A percentile compares a stretch with the other conserved stretches of the same genome.
Conservation (phyloP, 2,888 invertebrate species). For the Leucozona laternaria region DNA sequence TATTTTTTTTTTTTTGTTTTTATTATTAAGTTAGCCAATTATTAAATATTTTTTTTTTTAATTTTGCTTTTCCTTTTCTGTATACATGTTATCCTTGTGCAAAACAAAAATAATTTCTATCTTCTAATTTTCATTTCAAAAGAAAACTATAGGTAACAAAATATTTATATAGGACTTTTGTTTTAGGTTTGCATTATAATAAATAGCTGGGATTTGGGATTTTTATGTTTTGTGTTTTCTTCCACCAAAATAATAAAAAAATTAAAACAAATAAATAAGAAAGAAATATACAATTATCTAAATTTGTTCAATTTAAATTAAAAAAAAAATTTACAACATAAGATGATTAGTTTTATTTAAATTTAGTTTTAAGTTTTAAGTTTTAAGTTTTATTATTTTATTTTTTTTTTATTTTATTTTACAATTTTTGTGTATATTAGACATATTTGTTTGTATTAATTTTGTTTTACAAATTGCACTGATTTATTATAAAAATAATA, state of each 20-base stretch:
- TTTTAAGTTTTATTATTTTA: conserved; percentile 13
- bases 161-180: conserved; percentile 35
- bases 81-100: conserved; percentile 82
- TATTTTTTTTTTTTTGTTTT: conserved; percentile 48
- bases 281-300: conserved; percentile 71
- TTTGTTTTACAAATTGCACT: conserved; percentile 77
- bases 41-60: conserved; percentile 52
- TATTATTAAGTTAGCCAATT: conserved; percentile 67
- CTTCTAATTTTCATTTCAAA: conserved; percentile 31
- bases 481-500: conserved; percentile 74
- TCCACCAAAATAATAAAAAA: conserved; percentile 40
- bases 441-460: conserved; percentile 14
- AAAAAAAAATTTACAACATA: conserved; percentile 26
- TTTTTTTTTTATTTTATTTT: conserved; percentile 31
- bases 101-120: conserved; percentile 70
- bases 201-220: conserved; percentile 64
- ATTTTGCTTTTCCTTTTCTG: conserved; percentile 77
- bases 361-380: background rate
- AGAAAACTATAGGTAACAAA: conserved; percentile 16
- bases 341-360: background rate
- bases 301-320: conserved; percentile 40
- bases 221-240: conserved; percentile 46
- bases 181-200: conserved; percentile 24
- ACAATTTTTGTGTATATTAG: conserved; percentile 23
- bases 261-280: conserved; percentile 49